Evolutionary conservation across 2,113 vertebrate genomes (phyloP).

Genomic region (Nothocercus nigrocapillus): DNA sequence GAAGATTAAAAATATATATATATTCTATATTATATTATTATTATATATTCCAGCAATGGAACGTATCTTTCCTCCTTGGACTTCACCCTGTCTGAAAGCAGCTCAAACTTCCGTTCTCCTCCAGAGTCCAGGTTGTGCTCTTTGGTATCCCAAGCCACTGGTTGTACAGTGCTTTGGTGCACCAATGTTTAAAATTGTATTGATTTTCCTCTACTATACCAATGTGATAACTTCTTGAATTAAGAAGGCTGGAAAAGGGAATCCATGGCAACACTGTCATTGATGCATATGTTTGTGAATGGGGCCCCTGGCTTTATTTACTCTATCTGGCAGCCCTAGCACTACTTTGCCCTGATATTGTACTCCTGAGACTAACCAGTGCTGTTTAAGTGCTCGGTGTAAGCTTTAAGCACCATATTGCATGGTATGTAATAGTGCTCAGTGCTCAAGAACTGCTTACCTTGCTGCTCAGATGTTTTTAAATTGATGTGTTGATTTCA

Average conservation of each 20-base stretch:
- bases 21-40: background rate
- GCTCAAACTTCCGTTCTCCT: background rate
- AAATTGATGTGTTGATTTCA: background rate
- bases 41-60: accelerated
- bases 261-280: background rate
- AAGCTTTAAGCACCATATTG: background rate
- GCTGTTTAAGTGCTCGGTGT: background rate
- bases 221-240: background rate
- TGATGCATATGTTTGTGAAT: background rate
- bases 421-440: background rate
- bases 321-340: background rate
- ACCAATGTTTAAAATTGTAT: background rate
- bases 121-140: background rate
- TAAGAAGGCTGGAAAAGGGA: background rate
- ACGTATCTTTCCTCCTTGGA: background rate
- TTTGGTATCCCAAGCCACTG: background rate
- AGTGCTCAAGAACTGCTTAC: background rate
- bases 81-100: background rate
- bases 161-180: accelerated
- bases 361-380: background rate
- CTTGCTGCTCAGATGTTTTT: background rate
- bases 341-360: background rate
- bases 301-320: background rate
- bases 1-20: background rate
- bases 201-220: background rate